Conservation (phyloP, 2,888 invertebrate species). For the Drosophila ezoana region DNA sequence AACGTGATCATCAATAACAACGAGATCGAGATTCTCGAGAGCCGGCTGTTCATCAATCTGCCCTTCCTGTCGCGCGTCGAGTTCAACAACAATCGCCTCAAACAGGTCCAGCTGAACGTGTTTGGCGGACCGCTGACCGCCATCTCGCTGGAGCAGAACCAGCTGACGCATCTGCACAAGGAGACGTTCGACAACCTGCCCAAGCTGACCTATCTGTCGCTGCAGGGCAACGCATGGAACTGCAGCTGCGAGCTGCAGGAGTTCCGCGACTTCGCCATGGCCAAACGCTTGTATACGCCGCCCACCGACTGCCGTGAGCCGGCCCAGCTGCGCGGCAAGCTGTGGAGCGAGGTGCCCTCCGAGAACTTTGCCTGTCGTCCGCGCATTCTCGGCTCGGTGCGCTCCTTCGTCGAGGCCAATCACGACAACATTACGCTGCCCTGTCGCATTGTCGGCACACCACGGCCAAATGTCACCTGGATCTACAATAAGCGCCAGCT, state of each 20-base stretch:
- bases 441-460: slow-evolving; percentile 88
- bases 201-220: slow-evolving; percentile 89
- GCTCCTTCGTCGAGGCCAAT: slow-evolving; percentile 87
- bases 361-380: slow-evolving; percentile 94
- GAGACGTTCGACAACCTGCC: slow-evolving; percentile 88
- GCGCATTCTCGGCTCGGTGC: slow-evolving; percentile 86
- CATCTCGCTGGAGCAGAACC: slow-evolving; percentile 90
- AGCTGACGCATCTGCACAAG: slow-evolving; percentile 88
- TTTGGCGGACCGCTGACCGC: slow-evolving; percentile 89
- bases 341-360: slow-evolving; percentile 90
- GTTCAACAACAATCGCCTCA: slow-evolving; percentile 90
- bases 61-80: slow-evolving; percentile 91
- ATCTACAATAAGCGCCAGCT: slow-evolving; percentile 82
- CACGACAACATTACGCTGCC: slow-evolving; percentile 89
- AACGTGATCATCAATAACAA: slow-evolving; percentile 91
- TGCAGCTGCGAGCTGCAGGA: slow-evolving; percentile 94
- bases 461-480: slow-evolving; percentile 92
- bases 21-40: slow-evolving; percentile 89
- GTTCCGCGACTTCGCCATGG: slow-evolving; percentile 91
- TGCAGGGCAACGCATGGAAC: slow-evolving; percentile 94
- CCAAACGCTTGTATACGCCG: slow-evolving; percentile 90
- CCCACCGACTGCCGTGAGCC: slow-evolving; percentile 92
- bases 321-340: slow-evolving; percentile 87
- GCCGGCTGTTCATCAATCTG: slow-evolving; percentile 91
- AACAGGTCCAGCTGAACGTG: slow-evolving; percentile 89